A percentile compares a stretch with the other conserved stretches of the same genome.
phyloP scores from a whole-genome alignment of 2,888 invertebrate species.

The Hesperia comma region DNA sequence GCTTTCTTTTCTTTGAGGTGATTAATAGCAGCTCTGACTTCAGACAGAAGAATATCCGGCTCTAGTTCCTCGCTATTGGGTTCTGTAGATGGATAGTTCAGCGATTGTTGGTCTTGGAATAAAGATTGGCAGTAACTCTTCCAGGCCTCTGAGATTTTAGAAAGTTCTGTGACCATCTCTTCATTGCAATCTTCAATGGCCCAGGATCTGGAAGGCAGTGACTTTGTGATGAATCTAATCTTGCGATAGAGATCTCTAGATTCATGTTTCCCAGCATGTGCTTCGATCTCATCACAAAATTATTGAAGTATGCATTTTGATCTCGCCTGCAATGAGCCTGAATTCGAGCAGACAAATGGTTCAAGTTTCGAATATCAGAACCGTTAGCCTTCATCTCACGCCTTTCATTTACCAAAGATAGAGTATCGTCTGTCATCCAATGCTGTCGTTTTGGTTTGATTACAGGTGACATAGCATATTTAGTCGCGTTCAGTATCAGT shows the following conservation, averaged over 20 bases:
- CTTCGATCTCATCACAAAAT: constrained; percentile 3
- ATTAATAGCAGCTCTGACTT: too few species aligned
- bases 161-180: constrained; percentile 3
- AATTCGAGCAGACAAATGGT: constrained; percentile 8
- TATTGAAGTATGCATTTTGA: constrained; percentile 2
- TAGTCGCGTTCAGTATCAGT: too few species aligned
- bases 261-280: background rate
- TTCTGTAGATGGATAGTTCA: too few species aligned
- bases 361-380: background rate
- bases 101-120: constrained; percentile 1
- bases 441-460: background rate
- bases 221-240: background rate
- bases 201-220: constrained; percentile 9
- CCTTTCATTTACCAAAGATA: background rate
- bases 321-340: constrained; percentile 3
- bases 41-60: background rate
- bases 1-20: background rate
- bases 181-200: constrained; percentile 6
- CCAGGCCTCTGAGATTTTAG: background rate
- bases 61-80: background rate
- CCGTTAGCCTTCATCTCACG: constrained; percentile 12
- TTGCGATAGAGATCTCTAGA: constrained; percentile 4
- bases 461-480: background rate
- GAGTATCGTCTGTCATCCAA: constrained; percentile 20
- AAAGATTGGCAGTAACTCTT: constrained; percentile 7